phyloP scores from a whole-genome alignment of 2,113 vertebrate genomes.

The Symphodus melops region DNA sequence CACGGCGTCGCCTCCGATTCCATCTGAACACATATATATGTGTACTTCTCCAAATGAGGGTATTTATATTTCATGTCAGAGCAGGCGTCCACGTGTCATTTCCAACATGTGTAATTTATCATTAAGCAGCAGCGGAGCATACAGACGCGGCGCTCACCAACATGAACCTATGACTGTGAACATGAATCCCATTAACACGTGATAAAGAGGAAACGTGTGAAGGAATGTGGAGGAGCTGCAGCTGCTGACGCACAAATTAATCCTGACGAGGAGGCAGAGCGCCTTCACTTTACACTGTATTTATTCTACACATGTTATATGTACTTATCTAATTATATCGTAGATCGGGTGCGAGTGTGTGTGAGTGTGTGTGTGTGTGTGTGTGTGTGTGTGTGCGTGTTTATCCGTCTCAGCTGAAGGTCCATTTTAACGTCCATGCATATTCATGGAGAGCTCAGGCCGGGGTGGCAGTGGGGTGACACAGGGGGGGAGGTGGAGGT shows the following conservation, averaged over 20 bases:
- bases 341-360: neutral
- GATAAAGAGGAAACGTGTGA: constrained; percentile 49
- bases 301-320: constrained; percentile 25
- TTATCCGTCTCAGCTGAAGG: constrained; percentile 69
- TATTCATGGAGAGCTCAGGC: constrained; percentile 92
- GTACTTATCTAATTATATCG: neutral
- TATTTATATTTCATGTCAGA: constrained; percentile 62
- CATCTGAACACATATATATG: constrained; percentile 45
- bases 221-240: constrained; percentile 40
- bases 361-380: neutral
- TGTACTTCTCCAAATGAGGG: constrained; percentile 57
- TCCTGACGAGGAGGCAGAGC: constrained; percentile 58
- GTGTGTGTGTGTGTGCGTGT: constrained; percentile 10
- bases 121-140: constrained; percentile 57
- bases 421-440: constrained; percentile 95
- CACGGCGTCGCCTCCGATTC: constrained; percentile 19
- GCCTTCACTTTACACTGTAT: constrained; percentile 21
- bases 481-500: constrained; percentile 66
- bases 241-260: constrained; percentile 51
- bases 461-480: constrained; percentile 85
- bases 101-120: constrained; percentile 63
- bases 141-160: constrained; percentile 31
- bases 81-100: constrained; percentile 39
- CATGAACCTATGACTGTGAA: constrained; percentile 61
- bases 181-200: constrained; percentile 63